Evolutionary conservation across 2,113 vertebrate genomes (phyloP).

Genomic region (Ageneiosus marmoratus): DNA sequence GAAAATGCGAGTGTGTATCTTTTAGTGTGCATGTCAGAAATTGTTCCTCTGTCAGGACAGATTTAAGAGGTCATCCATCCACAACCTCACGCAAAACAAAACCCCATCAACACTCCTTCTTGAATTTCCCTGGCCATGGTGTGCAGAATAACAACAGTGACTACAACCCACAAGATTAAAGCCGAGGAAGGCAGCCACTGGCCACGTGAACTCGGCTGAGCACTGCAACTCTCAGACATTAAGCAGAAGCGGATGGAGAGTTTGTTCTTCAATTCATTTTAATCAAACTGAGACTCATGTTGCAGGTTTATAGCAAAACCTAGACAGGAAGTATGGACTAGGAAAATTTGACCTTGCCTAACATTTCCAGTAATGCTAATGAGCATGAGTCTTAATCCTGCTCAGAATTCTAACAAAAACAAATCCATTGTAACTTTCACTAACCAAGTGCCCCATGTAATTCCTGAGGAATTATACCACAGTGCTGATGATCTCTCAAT

Average conservation of each 20-base stretch:
- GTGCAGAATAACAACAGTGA: conserved; percentile 60
- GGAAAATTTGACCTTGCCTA: neutral
- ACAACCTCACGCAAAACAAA: conserved; percentile 53
- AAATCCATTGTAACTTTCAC: neutral
- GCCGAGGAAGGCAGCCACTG: conserved; percentile 59
- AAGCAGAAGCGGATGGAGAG: neutral
- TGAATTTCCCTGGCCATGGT: conserved; percentile 68
- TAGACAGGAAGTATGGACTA: neutral
- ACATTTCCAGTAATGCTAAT: neutral
- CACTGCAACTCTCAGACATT: conserved; percentile 54
- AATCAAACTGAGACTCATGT: conserved; percentile 60
- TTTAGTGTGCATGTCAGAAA: conserved; percentile 53
- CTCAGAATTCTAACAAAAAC: neutral
- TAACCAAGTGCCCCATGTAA: neutral
- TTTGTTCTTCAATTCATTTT: conserved; percentile 53
- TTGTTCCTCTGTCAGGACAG: conserved; percentile 57
- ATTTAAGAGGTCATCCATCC: conserved; percentile 64
- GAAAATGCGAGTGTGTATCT: conserved; percentile 33
- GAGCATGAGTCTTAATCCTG: neutral
- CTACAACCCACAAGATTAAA: conserved; percentile 69
- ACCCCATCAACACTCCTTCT: conserved; percentile 59
- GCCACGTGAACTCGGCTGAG: conserved; percentile 40
- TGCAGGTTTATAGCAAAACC: conserved; percentile 40
- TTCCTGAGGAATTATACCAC: neutral
- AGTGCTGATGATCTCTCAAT: neutral